These are phyloP conservation scores for Drosophila ambigua DNA, from an alignment of 1,140 invertebrate genomes.

Conservation along the genomic window DNA sequence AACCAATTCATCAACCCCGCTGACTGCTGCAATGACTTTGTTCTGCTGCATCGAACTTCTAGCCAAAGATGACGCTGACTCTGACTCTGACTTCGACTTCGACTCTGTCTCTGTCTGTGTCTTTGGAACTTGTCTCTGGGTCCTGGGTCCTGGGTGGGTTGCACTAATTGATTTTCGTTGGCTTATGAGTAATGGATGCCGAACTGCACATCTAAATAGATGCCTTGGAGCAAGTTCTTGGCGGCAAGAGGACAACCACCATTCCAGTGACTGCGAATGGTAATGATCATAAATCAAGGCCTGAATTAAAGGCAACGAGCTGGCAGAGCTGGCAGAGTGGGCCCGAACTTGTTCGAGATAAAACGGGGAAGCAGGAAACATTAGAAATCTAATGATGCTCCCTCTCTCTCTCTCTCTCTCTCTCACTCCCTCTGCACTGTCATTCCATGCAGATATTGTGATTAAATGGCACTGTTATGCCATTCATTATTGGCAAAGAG, in stretches of 20 bases:
- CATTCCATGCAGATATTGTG: slow-evolving; percentile 42
- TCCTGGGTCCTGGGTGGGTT: slow-evolving; percentile 58
- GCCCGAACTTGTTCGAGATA: slow-evolving; percentile 56
- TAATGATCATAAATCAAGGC: slow-evolving; percentile 78
- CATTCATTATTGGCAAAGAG: slow-evolving; percentile 44
- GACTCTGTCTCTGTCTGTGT: slow-evolving; percentile 7
- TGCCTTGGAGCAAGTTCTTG: slow-evolving; percentile 48
- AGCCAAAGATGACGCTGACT: slow-evolving; percentile 4
- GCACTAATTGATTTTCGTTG: slow-evolving; percentile 79
- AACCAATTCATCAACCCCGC: slow-evolving; percentile 78
- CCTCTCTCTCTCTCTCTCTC: neutral
- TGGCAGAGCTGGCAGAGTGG: slow-evolving; percentile 34
- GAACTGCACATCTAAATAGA: slow-evolving; percentile 75
- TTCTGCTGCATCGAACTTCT: slow-evolving; percentile 36
- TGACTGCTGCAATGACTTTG: slow-evolving; percentile 75
- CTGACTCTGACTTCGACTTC: slow-evolving; percentile 9
- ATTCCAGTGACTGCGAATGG: slow-evolving; percentile 39
- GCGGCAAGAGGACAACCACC: slow-evolving; percentile 35
- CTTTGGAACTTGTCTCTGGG: slow-evolving; percentile 7
- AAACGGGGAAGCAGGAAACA: slow-evolving; percentile 46
- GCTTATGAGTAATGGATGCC: slow-evolving; percentile 76
- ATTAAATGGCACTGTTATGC: slow-evolving; percentile 48
- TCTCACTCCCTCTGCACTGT: slow-evolving; percentile 1
- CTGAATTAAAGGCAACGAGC: slow-evolving; percentile 64
- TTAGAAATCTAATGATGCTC: slow-evolving; percentile 47